Base-by-base conservation (phyloP, 2,888 invertebrate species). In the Geotrupes spiniger region DNA sequence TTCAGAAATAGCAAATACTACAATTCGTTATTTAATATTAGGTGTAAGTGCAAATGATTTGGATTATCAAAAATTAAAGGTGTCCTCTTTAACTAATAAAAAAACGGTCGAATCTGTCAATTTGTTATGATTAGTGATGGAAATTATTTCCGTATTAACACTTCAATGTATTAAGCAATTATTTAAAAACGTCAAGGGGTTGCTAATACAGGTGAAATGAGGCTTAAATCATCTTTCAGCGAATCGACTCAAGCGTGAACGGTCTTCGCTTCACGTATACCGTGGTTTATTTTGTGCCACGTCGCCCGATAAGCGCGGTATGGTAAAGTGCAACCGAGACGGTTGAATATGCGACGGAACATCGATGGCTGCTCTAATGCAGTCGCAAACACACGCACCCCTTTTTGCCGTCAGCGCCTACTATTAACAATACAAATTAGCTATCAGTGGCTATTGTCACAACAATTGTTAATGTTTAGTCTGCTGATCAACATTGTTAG, bases 341-440 rank as follows among this genome's bases (percentile, higher is more conserved):
- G 29, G 47, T 41, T 46, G 40, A 37, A 36, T 36, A 4, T 21
- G 21, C 37, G 14, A 47, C 42, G 36, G 27, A 36, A 17, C 39
- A 28, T 46, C 38, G 39, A 46, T 39, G 28, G 31, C 29, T 12
- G 25, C 31, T 46, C 38, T 39, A 44, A 36, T 46, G 38, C 36
- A 21, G 37, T 14, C 27, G 28, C 40, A 40, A 41, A 40, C 40
- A 39, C 21, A 37, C 47, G 47, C 42, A 51, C 44, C 51, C 47
- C 45, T 44, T 51, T 49, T 46, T 46, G 39, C 49, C 46, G 46
- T 40, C 46, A 42, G 49, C 51, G 45, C 51, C 53, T 48, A 48
- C 48, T 42, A 45, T 42, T 50, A 45, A 54, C 52, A 52, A 52
- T 54, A 54, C 54, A 54, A 54, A 54, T 54, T 54, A 54, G 49